Evolutionary conservation across 2,888 invertebrate genomes (phyloP).

Genomic region (Epinotia ramella): DNA sequence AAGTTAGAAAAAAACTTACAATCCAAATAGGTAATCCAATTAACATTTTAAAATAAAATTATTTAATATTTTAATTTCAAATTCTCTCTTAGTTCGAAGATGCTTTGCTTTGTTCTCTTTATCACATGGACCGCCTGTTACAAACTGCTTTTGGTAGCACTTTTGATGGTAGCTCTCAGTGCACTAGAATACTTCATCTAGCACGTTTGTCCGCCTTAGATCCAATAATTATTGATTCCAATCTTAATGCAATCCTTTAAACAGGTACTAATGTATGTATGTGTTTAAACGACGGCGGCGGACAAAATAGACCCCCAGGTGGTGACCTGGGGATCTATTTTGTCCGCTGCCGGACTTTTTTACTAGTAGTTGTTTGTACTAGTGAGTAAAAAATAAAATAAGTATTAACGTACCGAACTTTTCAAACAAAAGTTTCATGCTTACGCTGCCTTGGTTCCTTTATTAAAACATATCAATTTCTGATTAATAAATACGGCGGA

Average conservation of each 20-base stretch:
- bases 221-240: no score
- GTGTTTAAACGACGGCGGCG: not conserved
- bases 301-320: not conserved
- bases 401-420: not conserved
- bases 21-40: no score
- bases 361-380: no score
- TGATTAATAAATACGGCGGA: slow-evolving; percentile 43
- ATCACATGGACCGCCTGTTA: not conserved
- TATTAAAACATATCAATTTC: slow-evolving; percentile 45
- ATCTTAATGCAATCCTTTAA: not conserved
- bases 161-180: not conserved
- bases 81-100: not conserved
- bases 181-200: no score
- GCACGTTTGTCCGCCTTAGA: no score
- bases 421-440: slow-evolving; percentile 18
- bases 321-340: no score
- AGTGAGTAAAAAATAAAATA: no score
- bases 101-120: not conserved
- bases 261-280: not conserved
- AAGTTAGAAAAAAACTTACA: not conserved
- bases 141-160: not conserved
- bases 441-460: slow-evolving; percentile 1
- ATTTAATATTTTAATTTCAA: not conserved
- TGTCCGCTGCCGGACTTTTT: no score
- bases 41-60: no score